Base-by-base conservation (phyloP, 2,113 vertebrate genomes). In the Holacanthus passer region DNA sequence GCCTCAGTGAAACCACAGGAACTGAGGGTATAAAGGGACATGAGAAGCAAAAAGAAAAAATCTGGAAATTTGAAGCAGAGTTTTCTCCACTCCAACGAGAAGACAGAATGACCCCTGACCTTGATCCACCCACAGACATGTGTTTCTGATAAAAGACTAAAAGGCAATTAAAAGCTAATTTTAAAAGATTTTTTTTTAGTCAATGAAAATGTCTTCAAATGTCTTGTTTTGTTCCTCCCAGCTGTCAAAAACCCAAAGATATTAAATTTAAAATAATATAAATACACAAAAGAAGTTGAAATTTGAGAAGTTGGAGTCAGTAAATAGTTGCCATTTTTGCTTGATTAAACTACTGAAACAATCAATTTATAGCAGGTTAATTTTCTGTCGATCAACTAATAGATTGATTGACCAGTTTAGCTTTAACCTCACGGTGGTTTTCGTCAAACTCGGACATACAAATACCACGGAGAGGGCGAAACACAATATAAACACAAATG, bases 1-100 rank as follows among this genome's bases (percentile, higher is more conserved):
- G 48, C 87, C 22, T 55, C 64, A 35, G n/a, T 10, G 3, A 73
- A 87, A 85, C 60, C 69, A 71, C 71, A 84, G 35, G n/a, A 82
- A 7, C 63, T 32, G 13, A 11, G 19, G 63, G 31, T 37, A 7
- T n/a, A 14, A 22, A n/a, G n/a, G n/a, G n/a, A n/a, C n/a, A n/a
- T n/a, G n/a, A n/a, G n/a, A n/a, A n/a, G n/a, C 35, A 67, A 29
- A 50, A 22, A 9, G 10, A 2, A 32, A 32, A 62, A 19, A 31
- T 22, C 24, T 5, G 10, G 32, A 37, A 35, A 62, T 76, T 29
- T 43, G 19, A n/a, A 52, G 4, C 11, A 32, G 1, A 22, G 2
- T 41, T 45, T 79, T 37, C 59, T 13, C 22, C 24, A 17, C 5
- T 62, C 24, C 22, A 19, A 14, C 20, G 1, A 52, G 8, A 53